Evolutionary conservation across 2,888 invertebrate species (phyloP).

Genomic region (Cosmorhoe ocellata): DNA sequence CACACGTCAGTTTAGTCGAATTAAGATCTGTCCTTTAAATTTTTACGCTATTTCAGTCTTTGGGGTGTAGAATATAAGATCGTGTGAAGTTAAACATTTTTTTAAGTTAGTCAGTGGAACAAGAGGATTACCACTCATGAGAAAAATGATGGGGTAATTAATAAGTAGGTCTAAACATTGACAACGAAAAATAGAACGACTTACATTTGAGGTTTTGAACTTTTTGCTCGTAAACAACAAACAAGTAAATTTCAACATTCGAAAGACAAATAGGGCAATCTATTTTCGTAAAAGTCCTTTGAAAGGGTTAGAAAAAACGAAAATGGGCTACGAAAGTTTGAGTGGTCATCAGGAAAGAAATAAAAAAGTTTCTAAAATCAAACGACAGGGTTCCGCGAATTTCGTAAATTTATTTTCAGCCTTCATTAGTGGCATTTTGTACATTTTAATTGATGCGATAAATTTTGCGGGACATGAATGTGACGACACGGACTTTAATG

Average conservation of each 20-base stretch:
- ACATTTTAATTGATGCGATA: constrained; percentile 33
- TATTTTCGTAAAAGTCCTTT: constrained; percentile 6
- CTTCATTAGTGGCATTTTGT: constrained; percentile 35
- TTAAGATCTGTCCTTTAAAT: too few relatives aligned
- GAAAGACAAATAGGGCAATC: constrained; percentile 22
- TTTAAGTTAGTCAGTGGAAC: too few relatives aligned
- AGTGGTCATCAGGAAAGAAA: constrained; percentile 16
- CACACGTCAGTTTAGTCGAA: too few relatives aligned
- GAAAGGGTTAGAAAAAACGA: constrained; percentile 17
- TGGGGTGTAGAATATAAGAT: too few relatives aligned
- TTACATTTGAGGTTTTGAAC: background rate
- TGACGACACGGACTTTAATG: constrained; percentile 29
- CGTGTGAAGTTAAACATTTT: too few relatives aligned
- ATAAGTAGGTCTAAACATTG: too few relatives aligned
- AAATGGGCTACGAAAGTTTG: constrained; percentile 19
- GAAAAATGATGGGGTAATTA: too few relatives aligned
- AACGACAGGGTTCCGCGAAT: constrained; percentile 20
- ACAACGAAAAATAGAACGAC: too few relatives aligned
- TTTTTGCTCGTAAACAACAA: constrained; percentile 24
- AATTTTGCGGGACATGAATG: constrained; percentile 30
- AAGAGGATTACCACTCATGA: too few relatives aligned
- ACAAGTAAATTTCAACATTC: constrained; percentile 17
- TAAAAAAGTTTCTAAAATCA: constrained; percentile 18
- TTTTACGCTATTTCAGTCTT: too few relatives aligned
- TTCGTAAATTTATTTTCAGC: constrained; percentile 19